phyloP scores from a whole-genome alignment of 2,113 vertebrate genomes.

The Epinephelus moara region DNA sequence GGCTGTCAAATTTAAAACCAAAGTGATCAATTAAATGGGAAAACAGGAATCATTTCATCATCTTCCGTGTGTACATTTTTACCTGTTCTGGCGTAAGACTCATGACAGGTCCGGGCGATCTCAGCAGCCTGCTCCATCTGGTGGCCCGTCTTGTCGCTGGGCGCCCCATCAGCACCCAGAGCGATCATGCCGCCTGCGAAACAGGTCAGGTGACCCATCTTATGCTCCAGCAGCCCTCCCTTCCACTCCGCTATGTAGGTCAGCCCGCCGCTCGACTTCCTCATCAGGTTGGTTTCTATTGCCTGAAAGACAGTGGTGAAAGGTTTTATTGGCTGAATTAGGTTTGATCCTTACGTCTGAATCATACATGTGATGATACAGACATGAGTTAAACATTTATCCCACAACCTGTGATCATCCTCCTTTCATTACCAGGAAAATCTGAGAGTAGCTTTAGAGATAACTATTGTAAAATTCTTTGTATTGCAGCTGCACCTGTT shows the following conservation, averaged over 20 bases:
- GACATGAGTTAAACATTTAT: neutral
- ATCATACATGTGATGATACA: neutral
- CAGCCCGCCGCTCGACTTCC: slow-evolving; percentile 92
- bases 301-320: slow-evolving; percentile 81
- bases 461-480: too few species aligned
- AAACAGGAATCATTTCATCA: neutral
- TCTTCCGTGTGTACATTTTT: slow-evolving; percentile 49
- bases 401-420: neutral
- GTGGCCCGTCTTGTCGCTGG: slow-evolving; percentile 89
- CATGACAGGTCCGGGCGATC: slow-evolving; percentile 96
- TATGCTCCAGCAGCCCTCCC: slow-evolving; percentile 96
- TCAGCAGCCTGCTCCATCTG: slow-evolving; percentile 96
- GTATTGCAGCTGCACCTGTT: too few species aligned
- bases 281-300: slow-evolving; percentile 94
- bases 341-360: neutral
- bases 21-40: neutral
- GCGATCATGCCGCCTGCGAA: slow-evolving; percentile 99
- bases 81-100: slow-evolving; percentile 96
- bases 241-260: slow-evolving; percentile 99
- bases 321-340: neutral
- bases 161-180: slow-evolving; percentile 93
- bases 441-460: neutral
- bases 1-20: neutral
- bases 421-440: neutral
- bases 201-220: slow-evolving; percentile 99